Conservation (phyloP, 2,797 vertebrate species). For the Myotis daubentonii region DNA sequence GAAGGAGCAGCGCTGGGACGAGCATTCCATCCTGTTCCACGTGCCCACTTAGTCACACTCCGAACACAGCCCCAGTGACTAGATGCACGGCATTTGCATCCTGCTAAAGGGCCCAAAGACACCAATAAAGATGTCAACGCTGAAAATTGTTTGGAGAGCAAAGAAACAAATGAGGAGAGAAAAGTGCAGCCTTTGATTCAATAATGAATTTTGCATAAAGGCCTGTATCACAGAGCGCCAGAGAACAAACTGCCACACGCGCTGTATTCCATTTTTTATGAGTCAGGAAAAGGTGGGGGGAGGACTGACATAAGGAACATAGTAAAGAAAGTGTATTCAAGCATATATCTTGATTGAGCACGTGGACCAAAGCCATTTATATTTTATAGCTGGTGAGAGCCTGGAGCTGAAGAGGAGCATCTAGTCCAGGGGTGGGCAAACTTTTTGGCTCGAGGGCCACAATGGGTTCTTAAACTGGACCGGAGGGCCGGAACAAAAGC, state of each 20-base stretch:
- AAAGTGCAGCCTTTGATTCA: conserved; percentile 40
- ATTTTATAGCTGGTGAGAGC: neutral
- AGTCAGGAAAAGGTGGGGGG: neutral
- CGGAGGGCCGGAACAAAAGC: too few species aligned
- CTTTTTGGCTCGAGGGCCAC: too few species aligned
- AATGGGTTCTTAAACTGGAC: too few species aligned
- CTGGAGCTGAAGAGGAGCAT: neutral
- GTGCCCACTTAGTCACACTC: neutral
- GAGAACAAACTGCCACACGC: neutral
- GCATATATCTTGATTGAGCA: conserved; percentile 6
- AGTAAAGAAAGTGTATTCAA: neutral
- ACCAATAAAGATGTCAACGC: conserved; percentile 33
- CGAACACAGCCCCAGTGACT: neutral
- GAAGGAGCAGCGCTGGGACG: neutral
- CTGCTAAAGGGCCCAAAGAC: neutral
- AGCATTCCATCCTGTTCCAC: neutral
- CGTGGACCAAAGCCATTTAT: neutral
- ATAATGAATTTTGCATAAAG: conserved; percentile 61
- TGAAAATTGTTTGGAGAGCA: conserved; percentile 52
- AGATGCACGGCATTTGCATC: neutral
- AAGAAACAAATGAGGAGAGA: conserved; percentile 38
- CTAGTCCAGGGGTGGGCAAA: neutral
- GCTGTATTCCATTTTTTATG: conserved; percentile 32
- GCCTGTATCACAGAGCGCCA: neutral
- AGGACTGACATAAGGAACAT: neutral